These are phyloP conservation scores for Temnothorax ravouxi DNA, from an alignment of 2,888 invertebrate species.

Conservation along the genomic window DNA sequence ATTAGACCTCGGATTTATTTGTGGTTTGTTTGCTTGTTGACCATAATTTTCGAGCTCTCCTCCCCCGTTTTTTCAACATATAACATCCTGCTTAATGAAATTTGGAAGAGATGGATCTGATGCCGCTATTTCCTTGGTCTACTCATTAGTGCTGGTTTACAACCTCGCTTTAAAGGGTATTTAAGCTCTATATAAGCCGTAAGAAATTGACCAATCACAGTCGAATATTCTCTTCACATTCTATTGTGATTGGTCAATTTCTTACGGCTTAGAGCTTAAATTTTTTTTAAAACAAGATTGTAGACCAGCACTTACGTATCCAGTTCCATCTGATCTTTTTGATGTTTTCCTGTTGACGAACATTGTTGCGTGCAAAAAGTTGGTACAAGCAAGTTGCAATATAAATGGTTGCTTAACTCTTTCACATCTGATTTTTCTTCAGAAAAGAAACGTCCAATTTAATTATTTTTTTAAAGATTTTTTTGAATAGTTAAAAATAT, in stretches of 20 bases:
- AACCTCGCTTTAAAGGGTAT: too few relatives aligned
- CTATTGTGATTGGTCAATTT: too few relatives aligned
- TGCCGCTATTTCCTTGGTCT: background rate
- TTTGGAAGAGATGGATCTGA: slow-evolving; percentile 17
- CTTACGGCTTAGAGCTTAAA: too few relatives aligned
- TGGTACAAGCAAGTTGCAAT: background rate
- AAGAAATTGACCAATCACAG: too few relatives aligned
- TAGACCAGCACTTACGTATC: background rate
- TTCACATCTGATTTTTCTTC: background rate
- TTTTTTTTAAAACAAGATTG: too few relatives aligned
- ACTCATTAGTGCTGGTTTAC: background rate
- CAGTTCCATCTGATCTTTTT: background rate
- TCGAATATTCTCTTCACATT: too few relatives aligned
- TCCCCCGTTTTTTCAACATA: background rate
- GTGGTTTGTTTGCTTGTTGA: slow-evolving; percentile 25
- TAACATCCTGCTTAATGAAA: slow-evolving; percentile 34
- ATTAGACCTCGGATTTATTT: slow-evolving; percentile 38
- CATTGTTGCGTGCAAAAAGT: background rate
- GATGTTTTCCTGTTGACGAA: background rate
- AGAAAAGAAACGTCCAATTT: background rate
- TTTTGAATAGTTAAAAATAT: background rate
- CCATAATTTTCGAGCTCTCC: slow-evolving; percentile 11
- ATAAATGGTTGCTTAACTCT: background rate
- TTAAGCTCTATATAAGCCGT: too few relatives aligned
- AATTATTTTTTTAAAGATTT: background rate